Conservation (phyloP, 2,113 vertebrate species). For the Pogona vitticeps region DNA sequence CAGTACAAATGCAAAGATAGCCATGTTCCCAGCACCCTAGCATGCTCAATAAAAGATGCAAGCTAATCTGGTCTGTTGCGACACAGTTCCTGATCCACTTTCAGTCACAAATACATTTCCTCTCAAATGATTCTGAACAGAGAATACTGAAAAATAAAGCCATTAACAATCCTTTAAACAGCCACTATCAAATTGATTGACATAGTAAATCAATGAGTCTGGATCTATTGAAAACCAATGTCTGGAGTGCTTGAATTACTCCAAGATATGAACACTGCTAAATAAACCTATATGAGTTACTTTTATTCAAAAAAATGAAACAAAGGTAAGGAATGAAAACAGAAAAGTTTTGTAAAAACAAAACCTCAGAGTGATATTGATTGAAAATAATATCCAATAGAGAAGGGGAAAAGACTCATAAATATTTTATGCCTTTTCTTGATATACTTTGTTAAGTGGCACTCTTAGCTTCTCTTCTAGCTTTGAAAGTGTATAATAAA, state of each 20-base stretch:
- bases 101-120: conserved; percentile 1
- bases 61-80: not conserved
- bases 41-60: not conserved
- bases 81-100: not conserved
- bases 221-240: not conserved
- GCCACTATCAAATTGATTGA: conserved; percentile 24
- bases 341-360: conserved; percentile 16
- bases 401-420: not conserved
- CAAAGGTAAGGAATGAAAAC: not conserved
- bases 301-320: conserved; percentile 9
- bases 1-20: conserved; percentile 42
- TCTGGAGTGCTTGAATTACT: not conserved
- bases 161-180: conserved; percentile 20
- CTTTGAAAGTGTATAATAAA: conserved; percentile 56
- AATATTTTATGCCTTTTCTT: conserved; percentile 26
- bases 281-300: not conserved
- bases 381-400: not conserved
- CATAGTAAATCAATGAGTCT: not conserved
- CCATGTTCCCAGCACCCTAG: not conserved
- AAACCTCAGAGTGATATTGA: not conserved
- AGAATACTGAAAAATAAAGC: conserved; percentile 8
- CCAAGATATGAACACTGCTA: conserved; percentile 35
- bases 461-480: conserved; percentile 47
- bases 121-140: conserved; percentile 1
- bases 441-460: conserved; percentile 31